A percentile compares a stretch with the other conserved stretches of the same genome.
phyloP scores from a whole-genome alignment of 2,888 invertebrate genomes.

The Myathropa florea region DNA sequence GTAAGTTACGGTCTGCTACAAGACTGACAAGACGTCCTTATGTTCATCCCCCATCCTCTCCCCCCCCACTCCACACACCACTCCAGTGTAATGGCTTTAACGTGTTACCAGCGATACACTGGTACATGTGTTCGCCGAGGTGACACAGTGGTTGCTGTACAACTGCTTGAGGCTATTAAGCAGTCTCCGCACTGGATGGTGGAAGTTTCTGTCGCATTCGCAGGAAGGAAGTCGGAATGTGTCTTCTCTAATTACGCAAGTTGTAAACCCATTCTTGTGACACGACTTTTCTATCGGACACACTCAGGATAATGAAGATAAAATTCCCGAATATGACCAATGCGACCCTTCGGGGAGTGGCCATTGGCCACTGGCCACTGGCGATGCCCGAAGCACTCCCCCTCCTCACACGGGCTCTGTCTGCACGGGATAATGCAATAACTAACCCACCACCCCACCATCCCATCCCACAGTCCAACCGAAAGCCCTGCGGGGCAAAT shows the following conservation, averaged over 20 bases:
- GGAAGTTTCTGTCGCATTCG: conserved; percentile 36
- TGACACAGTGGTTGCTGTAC: conserved; percentile 40
- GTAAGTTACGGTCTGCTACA: conserved; percentile 20
- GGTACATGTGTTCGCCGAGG: conserved; percentile 54
- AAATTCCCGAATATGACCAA: conserved; percentile 62
- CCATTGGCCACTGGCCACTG: not conserved
- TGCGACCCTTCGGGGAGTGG: conserved; percentile 37
- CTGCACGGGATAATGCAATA: not conserved
- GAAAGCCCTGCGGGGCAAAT: not conserved
- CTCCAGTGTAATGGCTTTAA: conserved; percentile 50
- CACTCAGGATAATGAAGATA: conserved; percentile 60
- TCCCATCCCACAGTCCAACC: no score
- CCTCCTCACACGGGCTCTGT: not conserved
- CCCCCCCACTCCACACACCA: not conserved
- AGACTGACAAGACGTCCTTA: conserved; percentile 42
- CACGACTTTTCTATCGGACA: conserved; percentile 55
- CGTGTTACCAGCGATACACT: conserved; percentile 51
- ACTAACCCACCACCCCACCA: not conserved
- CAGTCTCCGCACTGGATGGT: conserved; percentile 9
- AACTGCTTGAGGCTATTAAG: conserved; percentile 64
- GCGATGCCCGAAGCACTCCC: not conserved
- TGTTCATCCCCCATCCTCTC: not conserved
- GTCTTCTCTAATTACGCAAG: conserved; percentile 68
- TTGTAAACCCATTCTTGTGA: conserved; percentile 44
- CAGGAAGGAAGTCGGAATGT: conserved; percentile 65